Evolutionary conservation across 2,113 vertebrate genomes (phyloP).

Genomic region (Zeus faber): DNA sequence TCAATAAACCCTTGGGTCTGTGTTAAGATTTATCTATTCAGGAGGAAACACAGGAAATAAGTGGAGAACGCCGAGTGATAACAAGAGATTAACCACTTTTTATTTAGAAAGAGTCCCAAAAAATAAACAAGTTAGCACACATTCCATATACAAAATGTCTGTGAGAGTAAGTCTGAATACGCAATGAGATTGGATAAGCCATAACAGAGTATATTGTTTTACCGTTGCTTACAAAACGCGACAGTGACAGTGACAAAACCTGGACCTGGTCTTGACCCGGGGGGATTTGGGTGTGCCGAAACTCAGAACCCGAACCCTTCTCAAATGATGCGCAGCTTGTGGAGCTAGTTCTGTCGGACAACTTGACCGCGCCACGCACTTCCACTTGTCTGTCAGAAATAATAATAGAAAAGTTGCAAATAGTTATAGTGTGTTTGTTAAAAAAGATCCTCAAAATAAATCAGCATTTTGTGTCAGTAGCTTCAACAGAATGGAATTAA

Average conservation of each 20-base stretch:
- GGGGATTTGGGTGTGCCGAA: too few species aligned
- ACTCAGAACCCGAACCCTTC: too few species aligned
- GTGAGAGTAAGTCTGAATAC: slow-evolving; percentile 68
- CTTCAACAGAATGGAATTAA: slow-evolving; percentile 19
- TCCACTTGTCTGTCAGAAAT: too few species aligned
- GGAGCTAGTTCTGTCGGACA: too few species aligned
- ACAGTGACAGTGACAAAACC: slow-evolving; percentile 53
- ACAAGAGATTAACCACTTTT: slow-evolving; percentile 74
- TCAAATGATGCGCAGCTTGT: too few species aligned
- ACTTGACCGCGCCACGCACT: too few species aligned
- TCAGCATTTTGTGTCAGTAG: slow-evolving; percentile 15
- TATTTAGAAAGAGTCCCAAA: slow-evolving; percentile 82
- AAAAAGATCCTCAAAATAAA: background rate
- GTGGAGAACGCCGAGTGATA: slow-evolving; percentile 28
- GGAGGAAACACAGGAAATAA: slow-evolving; percentile 7
- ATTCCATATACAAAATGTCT: slow-evolving; percentile 80
- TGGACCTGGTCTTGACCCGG: too few species aligned
- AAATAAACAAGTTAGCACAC: slow-evolving; percentile 81
- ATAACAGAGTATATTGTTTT: too few species aligned
- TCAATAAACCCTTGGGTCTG: too few species aligned
- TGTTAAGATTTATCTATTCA: too few species aligned
- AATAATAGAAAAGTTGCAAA: too few species aligned
- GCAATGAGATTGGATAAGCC: slow-evolving; percentile 58
- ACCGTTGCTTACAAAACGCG: slow-evolving; percentile 55
- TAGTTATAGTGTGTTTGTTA: too few species aligned